Evolutionary conservation across 1,140 invertebrate species (phyloP).

Genomic region (Zaprionus kolodkinae): DNA sequence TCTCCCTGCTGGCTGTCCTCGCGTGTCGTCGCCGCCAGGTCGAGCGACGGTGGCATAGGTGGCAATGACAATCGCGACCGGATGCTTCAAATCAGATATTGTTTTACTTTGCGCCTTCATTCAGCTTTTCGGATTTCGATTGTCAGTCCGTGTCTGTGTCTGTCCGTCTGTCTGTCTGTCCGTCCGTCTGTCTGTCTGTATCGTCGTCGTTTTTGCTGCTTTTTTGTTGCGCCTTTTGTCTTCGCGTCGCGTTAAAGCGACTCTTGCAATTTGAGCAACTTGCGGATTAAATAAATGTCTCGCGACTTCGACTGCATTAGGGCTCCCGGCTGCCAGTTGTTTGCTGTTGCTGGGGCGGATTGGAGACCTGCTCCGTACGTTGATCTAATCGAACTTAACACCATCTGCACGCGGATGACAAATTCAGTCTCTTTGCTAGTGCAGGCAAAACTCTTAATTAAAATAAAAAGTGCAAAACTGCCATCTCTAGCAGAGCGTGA

Average conservation of each 20-base stretch:
- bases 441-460: constrained; percentile 36
- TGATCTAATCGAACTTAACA: constrained; percentile 75
- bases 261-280: constrained; percentile 72
- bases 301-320: constrained; percentile 60
- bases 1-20: constrained; percentile 28
- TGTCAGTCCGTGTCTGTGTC: constrained; percentile 49
- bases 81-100: constrained; percentile 83
- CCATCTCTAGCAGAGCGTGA: neutral
- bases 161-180: constrained; percentile 48
- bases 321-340: constrained; percentile 1
- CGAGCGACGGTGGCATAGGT: constrained; percentile 67
- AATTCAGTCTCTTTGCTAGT: constrained; percentile 49
- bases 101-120: constrained; percentile 81
- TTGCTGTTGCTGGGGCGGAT: constrained; percentile 1
- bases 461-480: neutral
- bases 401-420: constrained; percentile 56
- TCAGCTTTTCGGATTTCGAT: constrained; percentile 80
- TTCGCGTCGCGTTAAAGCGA: constrained; percentile 48
- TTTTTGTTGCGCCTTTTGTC: constrained; percentile 50
- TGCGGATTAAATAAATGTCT: constrained; percentile 79
- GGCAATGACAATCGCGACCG: constrained; percentile 82
- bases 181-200: constrained; percentile 51
- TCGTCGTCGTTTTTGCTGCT: constrained; percentile 42
- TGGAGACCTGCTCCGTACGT: constrained; percentile 13
- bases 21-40: constrained; percentile 43